phyloP scores from a whole-genome alignment of 2,113 vertebrate species.

The Donacobius atricapilla region DNA sequence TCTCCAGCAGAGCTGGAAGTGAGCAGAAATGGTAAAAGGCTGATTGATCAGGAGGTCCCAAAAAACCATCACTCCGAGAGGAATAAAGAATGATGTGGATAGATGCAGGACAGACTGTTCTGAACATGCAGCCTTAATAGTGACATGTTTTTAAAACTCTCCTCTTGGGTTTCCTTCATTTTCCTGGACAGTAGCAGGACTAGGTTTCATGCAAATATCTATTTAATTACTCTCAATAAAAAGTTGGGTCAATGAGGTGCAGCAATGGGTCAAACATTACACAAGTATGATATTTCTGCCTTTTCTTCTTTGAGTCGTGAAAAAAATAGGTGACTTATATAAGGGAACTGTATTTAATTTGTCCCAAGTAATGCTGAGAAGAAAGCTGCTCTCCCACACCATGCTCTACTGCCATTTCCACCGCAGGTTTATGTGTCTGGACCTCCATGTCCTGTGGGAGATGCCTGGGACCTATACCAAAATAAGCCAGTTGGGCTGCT shows the following conservation, averaged over 20 bases:
- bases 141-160: neutral
- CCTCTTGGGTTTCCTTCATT: neutral
- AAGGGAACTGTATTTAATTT: neutral
- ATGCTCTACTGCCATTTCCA: neutral
- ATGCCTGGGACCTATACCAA: neutral
- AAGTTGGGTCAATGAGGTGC: neutral
- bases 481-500: neutral
- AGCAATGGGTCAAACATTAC: neutral
- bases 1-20: neutral
- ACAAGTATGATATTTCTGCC: neutral
- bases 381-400: neutral
- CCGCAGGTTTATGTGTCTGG: neutral
- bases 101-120: neutral
- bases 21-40: neutral
- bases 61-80: neutral
- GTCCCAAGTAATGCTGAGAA: neutral
- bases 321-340: neutral
- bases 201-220: neutral
- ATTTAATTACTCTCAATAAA: neutral
- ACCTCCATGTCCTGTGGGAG: neutral
- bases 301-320: neutral
- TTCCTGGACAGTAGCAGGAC: neutral
- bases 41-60: neutral
- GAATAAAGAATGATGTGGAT: neutral
- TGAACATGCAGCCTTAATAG: neutral